Base-by-base conservation (phyloP, 1,140 invertebrate species). In the Stenopsyche tienmushanensis region DNA sequence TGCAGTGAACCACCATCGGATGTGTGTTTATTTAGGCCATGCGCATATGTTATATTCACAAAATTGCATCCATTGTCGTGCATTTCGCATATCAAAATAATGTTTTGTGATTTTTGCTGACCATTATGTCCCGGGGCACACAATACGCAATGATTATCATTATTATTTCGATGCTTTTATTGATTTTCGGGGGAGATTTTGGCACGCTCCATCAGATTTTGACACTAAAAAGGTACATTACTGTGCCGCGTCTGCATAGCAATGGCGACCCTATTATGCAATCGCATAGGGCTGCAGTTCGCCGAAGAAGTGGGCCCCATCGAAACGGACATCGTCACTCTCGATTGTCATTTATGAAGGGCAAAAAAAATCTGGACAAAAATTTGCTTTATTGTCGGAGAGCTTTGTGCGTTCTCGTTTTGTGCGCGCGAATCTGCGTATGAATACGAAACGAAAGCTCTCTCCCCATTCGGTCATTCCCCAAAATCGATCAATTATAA, bases 81-180 rank as follows among this genome's bases (percentile, higher is more conserved):
- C 41, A 42, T 42, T 42, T 13, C 18, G 41, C 41, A 18, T 21
- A 49, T 18, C 15, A 21, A 49, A 49, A 21, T 49, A 15, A 21
- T 21, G 47, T 49, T 49, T 49, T 49, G 47, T 2, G 10, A 49
- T 53, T 53, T 53, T 53, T 26, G 39, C 39, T 57, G 54, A 57
- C 54, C 54, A 39, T 57, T 53, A 57, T 55, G 53, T 21, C 9
- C 53, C 5, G 54, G 7, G 13, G 50, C 25, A 24, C 53, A 57
- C 54, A 57, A 57, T 57, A 29, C 54, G 54, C 54, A 57, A 57
- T 57, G 54, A 57, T 57, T 57, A 57, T 57, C 54, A 57, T 57
- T 57, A 29, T 54, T 54, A 57, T 57, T 57, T 57, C 54, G 29
- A 57, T 57, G 39, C 26, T 21, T 39, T 57, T 57, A 57, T 57